These are phyloP conservation scores for Lytechinus pictus DNA, from an alignment of 35 echinoderm and acorn worm species.

Conservation along the genomic window DNA sequence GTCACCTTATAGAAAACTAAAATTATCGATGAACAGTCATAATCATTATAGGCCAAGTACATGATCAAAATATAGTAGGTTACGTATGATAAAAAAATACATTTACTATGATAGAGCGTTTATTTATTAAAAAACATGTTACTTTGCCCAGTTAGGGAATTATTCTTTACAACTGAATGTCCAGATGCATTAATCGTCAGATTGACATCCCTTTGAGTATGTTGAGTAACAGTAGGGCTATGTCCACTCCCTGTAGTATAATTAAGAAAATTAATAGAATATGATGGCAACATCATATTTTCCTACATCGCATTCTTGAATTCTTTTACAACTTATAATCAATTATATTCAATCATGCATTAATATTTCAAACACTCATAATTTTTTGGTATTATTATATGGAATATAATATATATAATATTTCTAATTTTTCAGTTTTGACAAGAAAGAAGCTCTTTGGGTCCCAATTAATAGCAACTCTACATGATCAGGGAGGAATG, in stretches of 20 bases:
- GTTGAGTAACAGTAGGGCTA: background rate
- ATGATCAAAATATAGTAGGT: no score
- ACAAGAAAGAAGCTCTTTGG: background rate
- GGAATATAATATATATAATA: background rate
- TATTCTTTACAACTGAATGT: background rate
- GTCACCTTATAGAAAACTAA: no score
- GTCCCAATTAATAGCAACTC: no score
- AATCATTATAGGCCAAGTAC: no score
- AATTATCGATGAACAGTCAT: no score
- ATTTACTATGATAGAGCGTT: no score
- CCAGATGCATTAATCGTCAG: background rate
- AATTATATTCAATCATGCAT: background rate
- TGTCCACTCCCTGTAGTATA: background rate
- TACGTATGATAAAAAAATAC: no score
- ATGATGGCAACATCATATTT: background rate
- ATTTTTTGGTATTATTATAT: background rate
- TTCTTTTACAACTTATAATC: background rate
- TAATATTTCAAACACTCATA: background rate
- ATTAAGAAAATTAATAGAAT: background rate
- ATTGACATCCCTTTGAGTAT: background rate
- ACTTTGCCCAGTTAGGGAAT: background rate
- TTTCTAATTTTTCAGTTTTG: background rate
- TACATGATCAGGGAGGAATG: no score
- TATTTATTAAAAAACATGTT: background rate
- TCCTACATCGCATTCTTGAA: background rate